Percentiles rank a stretch among this genome's conserved stretches.
Evolutionary conservation across 2,888 invertebrate species (phyloP).

Genomic region (Orchesella flavescens): DNA sequence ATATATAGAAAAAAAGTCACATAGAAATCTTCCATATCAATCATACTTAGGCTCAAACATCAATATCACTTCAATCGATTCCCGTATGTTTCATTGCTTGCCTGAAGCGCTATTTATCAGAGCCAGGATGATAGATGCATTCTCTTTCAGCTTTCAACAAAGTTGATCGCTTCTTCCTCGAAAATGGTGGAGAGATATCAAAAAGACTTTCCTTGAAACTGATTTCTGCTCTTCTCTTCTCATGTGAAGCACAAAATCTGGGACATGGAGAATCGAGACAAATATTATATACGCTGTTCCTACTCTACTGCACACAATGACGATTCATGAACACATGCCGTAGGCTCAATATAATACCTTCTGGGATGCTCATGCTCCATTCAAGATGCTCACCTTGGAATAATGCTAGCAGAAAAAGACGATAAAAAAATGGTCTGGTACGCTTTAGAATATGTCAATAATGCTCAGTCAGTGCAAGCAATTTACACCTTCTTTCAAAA

Average conservation of each 20-base stretch:
- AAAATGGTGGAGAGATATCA: conserved; percentile 44
- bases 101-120: conserved; percentile 44
- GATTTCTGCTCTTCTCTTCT: conserved; percentile 19
- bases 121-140: conserved; percentile 49
- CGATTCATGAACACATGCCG: too few species aligned
- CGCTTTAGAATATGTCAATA: too few species aligned
- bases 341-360: too few species aligned
- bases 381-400: too few species aligned
- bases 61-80: conserved; percentile 68
- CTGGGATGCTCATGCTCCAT: too few species aligned
- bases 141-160: conserved; percentile 27
- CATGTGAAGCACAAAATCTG: not conserved
- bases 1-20: conserved; percentile 38
- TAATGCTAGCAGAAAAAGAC: too few species aligned
- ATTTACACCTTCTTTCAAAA: too few species aligned
- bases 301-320: not conserved
- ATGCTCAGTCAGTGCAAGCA: too few species aligned
- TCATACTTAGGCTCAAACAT: conserved; percentile 69
- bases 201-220: conserved; percentile 36
- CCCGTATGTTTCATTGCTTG: conserved; percentile 47
- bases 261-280: too few species aligned
- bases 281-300: conserved; percentile 3
- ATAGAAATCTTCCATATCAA: conserved; percentile 67
- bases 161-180: conserved; percentile 48
- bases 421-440: too few species aligned